Percentiles rank a stretch among this genome's conserved stretches.
phyloP scores from a whole-genome alignment of 2,888 invertebrate species.

The Cataglyphis cursor region DNA sequence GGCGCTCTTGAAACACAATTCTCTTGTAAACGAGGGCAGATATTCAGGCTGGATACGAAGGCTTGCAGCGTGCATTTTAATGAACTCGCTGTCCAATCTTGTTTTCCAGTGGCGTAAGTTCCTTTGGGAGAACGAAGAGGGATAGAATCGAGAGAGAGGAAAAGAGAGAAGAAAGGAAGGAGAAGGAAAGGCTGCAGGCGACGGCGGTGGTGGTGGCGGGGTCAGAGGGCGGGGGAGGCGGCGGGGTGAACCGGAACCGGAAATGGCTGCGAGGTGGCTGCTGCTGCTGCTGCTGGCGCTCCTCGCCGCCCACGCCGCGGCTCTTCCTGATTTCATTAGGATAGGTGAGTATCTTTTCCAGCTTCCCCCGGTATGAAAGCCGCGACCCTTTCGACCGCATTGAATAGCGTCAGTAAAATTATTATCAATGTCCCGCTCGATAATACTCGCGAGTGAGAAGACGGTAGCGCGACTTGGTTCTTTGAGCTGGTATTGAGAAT shows the following conservation, averaged over 20 bases:
- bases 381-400: slow-evolving; percentile 40
- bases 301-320: slow-evolving; percentile 80
- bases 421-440: slow-evolving; percentile 51
- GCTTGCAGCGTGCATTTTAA: slow-evolving; percentile 79
- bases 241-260: slow-evolving; percentile 80
- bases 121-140: slow-evolving; percentile 62
- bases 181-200: slow-evolving; percentile 27
- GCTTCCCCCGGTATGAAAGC: slow-evolving; percentile 61
- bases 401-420: slow-evolving; percentile 53
- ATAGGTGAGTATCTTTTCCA: slow-evolving; percentile 86
- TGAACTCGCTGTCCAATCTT: slow-evolving; percentile 77
- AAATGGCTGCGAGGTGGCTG: slow-evolving; percentile 84
- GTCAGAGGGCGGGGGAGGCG: slow-evolving; percentile 62
- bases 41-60: slow-evolving; percentile 69
- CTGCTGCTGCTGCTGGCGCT: slow-evolving; percentile 82
- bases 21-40: slow-evolving; percentile 49
- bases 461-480: not conserved
- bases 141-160: slow-evolving; percentile 18
- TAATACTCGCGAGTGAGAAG: slow-evolving; percentile 34
- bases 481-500: slow-evolving; percentile 6
- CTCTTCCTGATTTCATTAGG: slow-evolving; percentile 88
- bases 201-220: slow-evolving; percentile 67
- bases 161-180: slow-evolving; percentile 28
- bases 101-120: slow-evolving; percentile 75
- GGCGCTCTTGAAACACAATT: slow-evolving; percentile 37